Base-by-base conservation (phyloP, 2,797 vertebrate genomes). In the Epinephelus awoara region DNA sequence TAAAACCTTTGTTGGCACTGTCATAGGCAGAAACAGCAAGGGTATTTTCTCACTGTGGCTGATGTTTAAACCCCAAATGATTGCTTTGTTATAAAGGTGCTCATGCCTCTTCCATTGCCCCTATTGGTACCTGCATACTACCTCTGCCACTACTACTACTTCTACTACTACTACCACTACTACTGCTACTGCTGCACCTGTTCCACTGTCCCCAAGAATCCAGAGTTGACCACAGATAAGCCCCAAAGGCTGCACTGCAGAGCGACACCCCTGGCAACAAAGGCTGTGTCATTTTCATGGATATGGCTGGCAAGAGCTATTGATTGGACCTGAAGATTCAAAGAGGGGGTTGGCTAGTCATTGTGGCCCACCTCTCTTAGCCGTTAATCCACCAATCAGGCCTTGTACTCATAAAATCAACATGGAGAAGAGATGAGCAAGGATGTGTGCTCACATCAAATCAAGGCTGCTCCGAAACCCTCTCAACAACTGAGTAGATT, bases 61-160 rank as follows among this genome's bases (percentile, higher is more conserved):
- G 79, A 91, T 94, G 85, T 93, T 93, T 94, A 92, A 94, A 94
- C 80, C 84, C 89, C 88, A 89, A 90, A 88, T 93, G 93, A 95
- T 94, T 94, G 92, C 92, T 94, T 91, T 94, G 93, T 94, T 93
- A 90, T 91, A 90, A 94, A 95, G 93, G 92, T 94, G 93, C 86
- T 94, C 91, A 92, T 93, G 90, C 91, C 85, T 93, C 90, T 93
- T 92, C 92, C 89, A 91, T 92, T 94, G 91, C 88, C 90, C 89
- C 82, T 92, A 90, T 90, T 86, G 92, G 91, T 91, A 91, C 93
- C 91, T 90, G 90, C 92, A 69, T 87, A 94, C 92, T 88, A 88
- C 93, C 85, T 83, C 90, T 90, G 82, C 90, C 82, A 87, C 90
- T 91, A 82, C 88, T 83, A 75, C 87, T 84, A 73, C 84, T 74